Evolutionary conservation across 53 echinoderm and acorn worm species (phyloP).

Genomic region (Crossaster papposus): DNA sequence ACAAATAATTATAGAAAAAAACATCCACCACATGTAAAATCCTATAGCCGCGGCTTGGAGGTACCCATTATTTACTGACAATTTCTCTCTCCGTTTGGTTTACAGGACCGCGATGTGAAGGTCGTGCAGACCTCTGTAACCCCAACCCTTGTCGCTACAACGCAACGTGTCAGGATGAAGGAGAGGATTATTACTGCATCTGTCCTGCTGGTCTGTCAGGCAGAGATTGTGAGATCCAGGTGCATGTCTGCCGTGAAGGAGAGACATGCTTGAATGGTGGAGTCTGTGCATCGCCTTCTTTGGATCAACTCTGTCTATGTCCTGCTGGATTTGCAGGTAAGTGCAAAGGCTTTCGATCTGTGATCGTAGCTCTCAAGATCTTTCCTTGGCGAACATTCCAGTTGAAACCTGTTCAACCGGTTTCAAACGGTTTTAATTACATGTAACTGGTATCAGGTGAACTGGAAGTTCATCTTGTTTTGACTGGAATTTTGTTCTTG

Average conservation of each 20-base stretch:
- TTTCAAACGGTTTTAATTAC: too few species aligned
- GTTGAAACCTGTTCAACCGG: too few species aligned
- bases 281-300: conserved; percentile 39
- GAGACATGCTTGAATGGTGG: conserved; percentile 68
- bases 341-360: too few species aligned
- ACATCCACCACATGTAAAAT: too few species aligned
- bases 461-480: too few species aligned
- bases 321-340: conserved; percentile 43
- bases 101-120: conserved; percentile 62
- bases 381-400: too few species aligned
- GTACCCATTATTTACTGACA: too few species aligned
- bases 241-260: conserved; percentile 58
- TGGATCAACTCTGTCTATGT: conserved; percentile 40
- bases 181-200: conserved; percentile 65
- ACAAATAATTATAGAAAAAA: too few species aligned
- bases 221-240: conserved; percentile 58
- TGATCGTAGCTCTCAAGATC: too few species aligned
- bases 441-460: too few species aligned
- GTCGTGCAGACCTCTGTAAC: conserved; percentile 68
- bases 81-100: not conserved
- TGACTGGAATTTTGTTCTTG: too few species aligned
- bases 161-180: conserved; percentile 63
- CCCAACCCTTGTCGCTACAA: conserved; percentile 63
- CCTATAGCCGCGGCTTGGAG: too few species aligned
- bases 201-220: conserved; percentile 68